Conservation (phyloP, 2,888 invertebrate species). For the Nemoura dubitans region DNA sequence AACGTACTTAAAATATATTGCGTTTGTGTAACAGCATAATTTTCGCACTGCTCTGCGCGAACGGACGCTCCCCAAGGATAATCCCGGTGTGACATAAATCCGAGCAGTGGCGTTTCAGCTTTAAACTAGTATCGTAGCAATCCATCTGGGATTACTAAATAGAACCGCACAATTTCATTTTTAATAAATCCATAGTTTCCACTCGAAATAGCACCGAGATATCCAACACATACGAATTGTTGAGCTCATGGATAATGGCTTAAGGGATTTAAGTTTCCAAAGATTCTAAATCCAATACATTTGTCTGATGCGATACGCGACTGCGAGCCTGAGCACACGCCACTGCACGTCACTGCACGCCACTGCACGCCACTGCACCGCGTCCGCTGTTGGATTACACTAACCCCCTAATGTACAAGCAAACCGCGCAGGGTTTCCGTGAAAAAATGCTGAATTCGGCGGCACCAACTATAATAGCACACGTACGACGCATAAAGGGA, state of each 20-base stretch:
- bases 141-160: not conserved
- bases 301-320: not conserved
- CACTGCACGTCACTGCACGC: too few species aligned
- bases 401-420: not conserved
- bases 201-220: not conserved
- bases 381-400: not conserved
- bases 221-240: not conserved
- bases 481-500: not conserved
- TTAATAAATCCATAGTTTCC: not conserved
- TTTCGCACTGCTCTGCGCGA: not conserved
- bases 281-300: not conserved
- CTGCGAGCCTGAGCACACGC: too few species aligned
- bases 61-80: not conserved
- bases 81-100: not conserved
- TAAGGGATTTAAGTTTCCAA: not conserved
- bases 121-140: not conserved
- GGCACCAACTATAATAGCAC: not conserved
- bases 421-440: not conserved
- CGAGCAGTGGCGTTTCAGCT: not conserved
- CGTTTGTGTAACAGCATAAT: slow-evolving; percentile 7
- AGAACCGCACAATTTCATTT: not conserved
- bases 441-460: not conserved
- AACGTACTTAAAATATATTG: not conserved
- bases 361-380: not conserved
- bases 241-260: not conserved